These are phyloP conservation scores for Nycticryphes semicollaris DNA, from an alignment of 2,113 vertebrate genomes.

Conservation along the genomic window DNA sequence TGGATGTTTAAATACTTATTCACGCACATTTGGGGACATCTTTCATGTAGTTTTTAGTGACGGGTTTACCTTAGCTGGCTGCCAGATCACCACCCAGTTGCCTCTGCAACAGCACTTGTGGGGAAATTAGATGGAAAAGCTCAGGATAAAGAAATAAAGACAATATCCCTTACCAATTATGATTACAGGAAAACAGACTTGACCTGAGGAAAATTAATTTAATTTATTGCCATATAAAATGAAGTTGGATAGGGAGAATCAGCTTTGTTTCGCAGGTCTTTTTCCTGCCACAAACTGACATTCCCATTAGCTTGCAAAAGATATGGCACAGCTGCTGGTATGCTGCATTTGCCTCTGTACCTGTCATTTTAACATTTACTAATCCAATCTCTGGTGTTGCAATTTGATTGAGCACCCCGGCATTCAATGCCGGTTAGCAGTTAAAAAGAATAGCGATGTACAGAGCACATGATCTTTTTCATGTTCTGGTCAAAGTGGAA, in stretches of 20 bases:
- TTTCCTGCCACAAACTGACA: neutral
- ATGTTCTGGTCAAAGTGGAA: neutral
- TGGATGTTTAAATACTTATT: neutral
- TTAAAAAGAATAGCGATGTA: neutral
- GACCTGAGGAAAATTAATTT: neutral
- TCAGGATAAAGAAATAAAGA: neutral
- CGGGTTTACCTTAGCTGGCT: neutral
- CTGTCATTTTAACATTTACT: neutral
- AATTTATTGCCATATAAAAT: neutral
- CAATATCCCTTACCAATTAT: neutral
- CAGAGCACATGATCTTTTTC: neutral
- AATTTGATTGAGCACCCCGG: neutral
- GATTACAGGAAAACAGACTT: neutral
- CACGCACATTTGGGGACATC: neutral
- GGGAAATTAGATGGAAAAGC: neutral
- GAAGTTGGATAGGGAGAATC: neutral
- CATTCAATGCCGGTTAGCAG: accelerated
- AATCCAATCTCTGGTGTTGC: neutral
- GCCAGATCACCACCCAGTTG: neutral
- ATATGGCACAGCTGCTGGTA: neutral
- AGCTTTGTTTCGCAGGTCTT: neutral
- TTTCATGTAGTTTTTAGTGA: neutral
- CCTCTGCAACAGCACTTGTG: neutral
- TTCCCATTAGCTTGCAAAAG: neutral
- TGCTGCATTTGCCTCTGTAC: neutral